These are phyloP conservation scores for Zaprionus taronus DNA, from an alignment of 1,140 invertebrate species.

Conservation along the genomic window DNA sequence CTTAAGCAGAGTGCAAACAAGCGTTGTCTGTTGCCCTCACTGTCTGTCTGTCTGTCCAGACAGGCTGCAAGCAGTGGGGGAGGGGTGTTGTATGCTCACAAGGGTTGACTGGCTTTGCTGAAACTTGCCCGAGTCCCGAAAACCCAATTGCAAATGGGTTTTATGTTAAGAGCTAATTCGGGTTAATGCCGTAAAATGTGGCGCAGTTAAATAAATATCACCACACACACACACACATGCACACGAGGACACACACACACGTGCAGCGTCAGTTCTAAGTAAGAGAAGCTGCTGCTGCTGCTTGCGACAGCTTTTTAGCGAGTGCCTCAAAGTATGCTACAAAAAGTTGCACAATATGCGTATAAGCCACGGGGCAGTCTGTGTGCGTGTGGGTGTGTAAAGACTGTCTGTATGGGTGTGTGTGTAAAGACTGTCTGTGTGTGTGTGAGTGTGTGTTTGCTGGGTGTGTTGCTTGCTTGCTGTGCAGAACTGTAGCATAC, in stretches of 20 bases:
- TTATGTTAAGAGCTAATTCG: conserved; percentile 82
- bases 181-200: conserved; percentile 80
- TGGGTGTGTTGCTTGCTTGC: conserved; percentile 10
- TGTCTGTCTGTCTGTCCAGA: not conserved
- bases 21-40: conserved; percentile 35
- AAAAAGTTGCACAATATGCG: conserved; percentile 73
- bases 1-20: conserved; percentile 50
- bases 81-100: not conserved
- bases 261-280: conserved; percentile 11
- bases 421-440: conserved; percentile 17
- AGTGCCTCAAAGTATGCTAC: conserved; percentile 69
- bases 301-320: conserved; percentile 57
- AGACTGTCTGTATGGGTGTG: conserved; percentile 8
- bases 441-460: conserved; percentile 12
- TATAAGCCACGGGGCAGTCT: conserved; percentile 40
- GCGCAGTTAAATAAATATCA: conserved; percentile 73
- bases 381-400: conserved; percentile 9
- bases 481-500: conserved; percentile 65
- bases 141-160: conserved; percentile 67
- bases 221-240: conserved; percentile 11
- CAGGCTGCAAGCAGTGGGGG: not conserved
- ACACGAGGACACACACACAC: not conserved
- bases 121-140: conserved; percentile 3
- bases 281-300: conserved; percentile 34
- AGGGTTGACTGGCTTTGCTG: conserved; percentile 26